Base-by-base conservation (phyloP, 92 coral and sea anemone genomes). In the Actinostola sp. region DNA sequence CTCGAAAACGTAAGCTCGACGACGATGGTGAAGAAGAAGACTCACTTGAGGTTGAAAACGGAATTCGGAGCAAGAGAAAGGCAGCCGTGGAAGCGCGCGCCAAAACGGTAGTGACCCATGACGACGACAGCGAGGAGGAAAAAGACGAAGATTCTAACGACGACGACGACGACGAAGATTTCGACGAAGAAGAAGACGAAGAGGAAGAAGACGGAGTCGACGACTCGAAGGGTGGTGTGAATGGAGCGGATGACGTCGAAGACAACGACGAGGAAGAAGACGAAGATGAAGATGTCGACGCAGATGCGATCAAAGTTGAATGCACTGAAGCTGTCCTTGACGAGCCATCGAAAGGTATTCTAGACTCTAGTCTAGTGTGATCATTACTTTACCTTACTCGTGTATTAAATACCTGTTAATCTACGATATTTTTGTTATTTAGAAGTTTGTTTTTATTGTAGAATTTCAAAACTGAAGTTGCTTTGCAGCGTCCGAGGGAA, bases 61-160 rank as follows among this genome's bases (percentile, higher is more conserved):
- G 83, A 11, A 68, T 75, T 39, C 48, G 90, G 34, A 56, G 84
- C 41, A 90, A 90, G 82, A 92, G 97, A 50, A 92, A 81, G 51
- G 97, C 97, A 38, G 89, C 97, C 61, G 70, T 80, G 43, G 88
- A 63, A 59, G 97, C 92, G 84, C 91, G 92, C 84, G 92, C 86
- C 77, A 84, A 78, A 70, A 90, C 81, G 51, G 89, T 82, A 65
- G 93, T 75, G 53, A 84, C 77, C 61, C 86, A 70, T 8, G 82
- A 80, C 88, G 89, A 87, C 77, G 63, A 27, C 36, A 79, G 86
- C 67, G 96, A 81, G 33, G 92, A 84, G 16, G 86, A 82, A 45
- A 87, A 86, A 46, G 89, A 74, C 31, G 89, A 81, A 25, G 84
- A 81, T 75, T 83, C 79, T 4, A 79, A 89, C 42, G 91, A 89